Percentiles rank a stretch among this genome's conserved stretches.
Evolutionary conservation across 2,888 invertebrate species (phyloP).

Genomic region (Teinopalpus imperialis): DNA sequence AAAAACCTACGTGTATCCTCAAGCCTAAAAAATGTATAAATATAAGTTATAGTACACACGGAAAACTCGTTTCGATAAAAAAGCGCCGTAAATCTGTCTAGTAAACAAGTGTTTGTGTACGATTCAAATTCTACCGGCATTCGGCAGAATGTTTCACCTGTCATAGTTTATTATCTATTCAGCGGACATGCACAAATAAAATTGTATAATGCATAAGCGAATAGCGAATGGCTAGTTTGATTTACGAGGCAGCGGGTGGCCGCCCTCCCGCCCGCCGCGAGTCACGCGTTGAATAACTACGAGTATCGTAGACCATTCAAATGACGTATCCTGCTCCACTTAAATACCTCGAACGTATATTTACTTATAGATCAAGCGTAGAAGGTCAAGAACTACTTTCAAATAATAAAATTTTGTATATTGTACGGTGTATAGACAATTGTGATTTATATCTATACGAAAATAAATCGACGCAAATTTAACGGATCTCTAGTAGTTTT

Average conservation of each 20-base stretch:
- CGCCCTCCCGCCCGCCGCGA: constrained; percentile 41
- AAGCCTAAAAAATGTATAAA: too few species aligned
- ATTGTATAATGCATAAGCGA: constrained; percentile 83
- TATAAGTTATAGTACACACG: constrained; percentile 10
- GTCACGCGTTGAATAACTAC: constrained; percentile 77
- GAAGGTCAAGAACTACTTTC: too few species aligned
- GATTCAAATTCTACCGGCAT: constrained; percentile 67
- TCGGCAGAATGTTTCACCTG: constrained; percentile 73
- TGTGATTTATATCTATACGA: too few species aligned
- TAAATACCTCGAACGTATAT: too few species aligned
- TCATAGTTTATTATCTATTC: constrained; percentile 81
- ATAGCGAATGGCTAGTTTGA: constrained; percentile 81
- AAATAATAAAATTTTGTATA: too few species aligned
- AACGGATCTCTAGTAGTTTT: too few species aligned
- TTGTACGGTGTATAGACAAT: too few species aligned
- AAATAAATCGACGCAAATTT: too few species aligned
- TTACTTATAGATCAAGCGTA: too few species aligned
- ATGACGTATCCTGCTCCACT: constrained; percentile 39
- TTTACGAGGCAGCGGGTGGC: constrained; percentile 72
- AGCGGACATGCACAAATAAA: constrained; percentile 81
- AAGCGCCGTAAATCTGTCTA: constrained; percentile 30
- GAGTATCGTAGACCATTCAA: constrained; percentile 73
- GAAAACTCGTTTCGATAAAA: constrained; percentile 26
- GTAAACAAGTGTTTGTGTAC: constrained; percentile 58
- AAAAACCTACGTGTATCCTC: too few species aligned